Evolutionary conservation across 2,888 invertebrate genomes (phyloP), one percentile per base, ranked within the genome.

Genomic region (Scelioninae gen. 1): DNA sequence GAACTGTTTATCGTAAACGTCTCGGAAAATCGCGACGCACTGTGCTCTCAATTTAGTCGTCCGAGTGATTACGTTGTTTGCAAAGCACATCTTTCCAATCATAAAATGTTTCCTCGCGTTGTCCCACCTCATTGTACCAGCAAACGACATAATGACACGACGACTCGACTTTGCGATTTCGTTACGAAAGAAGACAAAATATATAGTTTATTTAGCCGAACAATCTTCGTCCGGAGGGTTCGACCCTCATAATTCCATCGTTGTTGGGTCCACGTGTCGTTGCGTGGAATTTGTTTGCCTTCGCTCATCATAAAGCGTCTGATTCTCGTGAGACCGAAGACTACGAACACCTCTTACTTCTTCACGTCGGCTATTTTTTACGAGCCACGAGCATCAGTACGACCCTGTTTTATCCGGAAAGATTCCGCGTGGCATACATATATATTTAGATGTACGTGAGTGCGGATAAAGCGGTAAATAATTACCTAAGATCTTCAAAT

Each of bases 51-150:
- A 51, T 65, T 45, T 47, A 10, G 49, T 63, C 53, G 43, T 53
- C 31, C 10, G 7, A 43, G 63, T 63, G 55, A 68, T 68, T 68
- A 68, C 32, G 55, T 56, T 68, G 45, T 56, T 45, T 56, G 68
- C 45, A 56, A 68, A 68, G 15, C 32, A 45, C 49, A 56, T 56
- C 68, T 68, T 56, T 56, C 68, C 68, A 68, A 68, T 68, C 68
- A 32, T 32, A 45, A 53, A 53, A 51, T 43, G 40, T 66, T 40
- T n/a, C 40, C 32, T 16, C 43, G 13, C 32, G 32, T 53, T 56
- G 34, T 56, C 15, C 58, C 23, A 49, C 38, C 43, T 49, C 47
- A 58, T 69, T 58, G 34, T 49, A 6, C 29, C 32, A 8, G 15
- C 40, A 69, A 71, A 40, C 49, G 38, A 71, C 49, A 60, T 49